Conservation (phyloP, 2,113 vertebrate genomes). For the Sander vitreus region DNA sequence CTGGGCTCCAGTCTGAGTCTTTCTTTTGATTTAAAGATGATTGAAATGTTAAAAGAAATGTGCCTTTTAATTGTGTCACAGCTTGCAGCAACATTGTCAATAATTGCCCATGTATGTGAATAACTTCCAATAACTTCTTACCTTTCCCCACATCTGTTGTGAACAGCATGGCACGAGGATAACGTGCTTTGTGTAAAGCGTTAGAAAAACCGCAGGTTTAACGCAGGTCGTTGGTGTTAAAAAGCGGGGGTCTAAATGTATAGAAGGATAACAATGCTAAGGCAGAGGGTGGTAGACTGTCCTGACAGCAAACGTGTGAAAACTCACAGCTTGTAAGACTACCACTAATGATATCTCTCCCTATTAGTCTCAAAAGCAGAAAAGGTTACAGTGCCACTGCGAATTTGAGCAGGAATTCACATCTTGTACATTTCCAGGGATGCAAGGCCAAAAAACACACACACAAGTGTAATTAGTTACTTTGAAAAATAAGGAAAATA, state of each 20-base stretch:
- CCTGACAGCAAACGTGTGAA: slow-evolving; percentile 64
- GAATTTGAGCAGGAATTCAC: neutral
- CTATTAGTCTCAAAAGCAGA: slow-evolving; percentile 59
- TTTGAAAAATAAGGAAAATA: neutral
- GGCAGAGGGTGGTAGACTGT: slow-evolving; percentile 28
- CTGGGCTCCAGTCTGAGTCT: neutral
- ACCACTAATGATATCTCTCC: slow-evolving; percentile 64
- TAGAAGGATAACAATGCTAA: neutral
- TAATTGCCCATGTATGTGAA: neutral
- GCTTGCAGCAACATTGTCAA: neutral
- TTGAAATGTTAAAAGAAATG: neutral
- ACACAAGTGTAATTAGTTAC: neutral
- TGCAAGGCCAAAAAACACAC: neutral
- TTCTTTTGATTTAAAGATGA: neutral
- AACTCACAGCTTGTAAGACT: slow-evolving; percentile 47
- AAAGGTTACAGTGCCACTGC: slow-evolving; percentile 54
- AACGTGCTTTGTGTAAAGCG: neutral
- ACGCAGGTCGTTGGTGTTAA: neutral
- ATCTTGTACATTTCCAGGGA: neutral
- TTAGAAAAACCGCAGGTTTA: neutral
- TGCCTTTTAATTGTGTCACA: neutral
- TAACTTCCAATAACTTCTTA: neutral
- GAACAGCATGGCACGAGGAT: neutral
- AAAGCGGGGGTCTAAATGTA: slow-evolving; percentile 6
- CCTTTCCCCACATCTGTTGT: neutral